These are phyloP conservation scores for Lates japonicus DNA, from an alignment of 2,797 vertebrate genomes.

Conservation along the genomic window DNA sequence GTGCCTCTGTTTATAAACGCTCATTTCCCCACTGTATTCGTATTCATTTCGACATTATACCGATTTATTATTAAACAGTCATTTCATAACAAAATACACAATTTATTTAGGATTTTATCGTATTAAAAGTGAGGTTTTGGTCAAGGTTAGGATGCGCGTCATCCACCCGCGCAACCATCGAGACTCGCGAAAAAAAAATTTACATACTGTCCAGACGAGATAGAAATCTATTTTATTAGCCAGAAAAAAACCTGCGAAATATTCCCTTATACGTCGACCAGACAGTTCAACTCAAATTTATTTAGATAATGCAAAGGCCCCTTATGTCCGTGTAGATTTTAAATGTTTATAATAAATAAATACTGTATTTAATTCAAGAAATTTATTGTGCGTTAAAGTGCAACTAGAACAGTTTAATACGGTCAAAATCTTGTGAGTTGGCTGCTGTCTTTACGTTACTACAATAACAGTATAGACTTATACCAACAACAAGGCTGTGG, in stretches of 20 bases:
- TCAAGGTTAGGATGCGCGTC: slow-evolving; percentile 21
- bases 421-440: too few relatives aligned
- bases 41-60: fast-evolving
- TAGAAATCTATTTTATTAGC: neutral
- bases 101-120: neutral
- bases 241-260: neutral
- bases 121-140: neutral
- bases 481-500: too few relatives aligned
- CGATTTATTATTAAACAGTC: fast-evolving
- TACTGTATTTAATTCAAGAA: too few relatives aligned
- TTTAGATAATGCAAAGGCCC: too few relatives aligned
- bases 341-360: neutral
- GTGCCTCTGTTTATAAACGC: slow-evolving; percentile 76
- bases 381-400: too few relatives aligned
- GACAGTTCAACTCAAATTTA: neutral
- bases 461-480: neutral
- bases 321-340: neutral
- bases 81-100: fast-evolving
- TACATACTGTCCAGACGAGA: neutral
- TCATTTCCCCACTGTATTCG: neutral
- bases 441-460: neutral
- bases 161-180: neutral
- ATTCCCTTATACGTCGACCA: neutral
- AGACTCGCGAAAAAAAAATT: neutral
- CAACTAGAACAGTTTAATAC: too few relatives aligned